These are phyloP conservation scores for Clusia tigrina DNA, from an alignment of 2,888 invertebrate genomes.

Conservation along the genomic window DNA sequence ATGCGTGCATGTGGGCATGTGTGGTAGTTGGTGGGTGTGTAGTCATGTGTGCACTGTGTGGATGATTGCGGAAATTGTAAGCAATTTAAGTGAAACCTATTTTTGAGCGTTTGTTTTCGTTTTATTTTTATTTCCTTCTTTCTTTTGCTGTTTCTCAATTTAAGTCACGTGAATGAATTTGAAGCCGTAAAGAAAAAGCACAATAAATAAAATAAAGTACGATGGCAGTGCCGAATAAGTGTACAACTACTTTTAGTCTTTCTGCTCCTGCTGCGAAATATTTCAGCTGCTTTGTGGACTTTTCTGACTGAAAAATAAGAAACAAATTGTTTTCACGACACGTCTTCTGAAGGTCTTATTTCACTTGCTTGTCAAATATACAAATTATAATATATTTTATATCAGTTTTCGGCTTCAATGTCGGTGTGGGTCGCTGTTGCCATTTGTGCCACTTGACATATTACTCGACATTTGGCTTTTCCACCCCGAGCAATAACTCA, in stretches of 20 bases:
- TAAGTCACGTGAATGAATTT: background rate
- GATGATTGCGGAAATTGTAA: background rate
- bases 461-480: constrained; percentile 38
- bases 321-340: too few relatives aligned
- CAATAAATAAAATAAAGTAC: background rate
- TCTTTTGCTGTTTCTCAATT: background rate
- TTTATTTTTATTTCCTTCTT: background rate
- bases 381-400: too few relatives aligned
- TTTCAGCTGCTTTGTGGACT: too few relatives aligned
- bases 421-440: background rate
- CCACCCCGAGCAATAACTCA: constrained; percentile 25
- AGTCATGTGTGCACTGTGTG: background rate
- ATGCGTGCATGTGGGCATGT: background rate
- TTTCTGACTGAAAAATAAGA: too few relatives aligned
- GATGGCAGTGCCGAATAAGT: too few relatives aligned
- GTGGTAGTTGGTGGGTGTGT: background rate
- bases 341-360: background rate
- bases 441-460: constrained; percentile 35
- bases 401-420: too few relatives aligned
- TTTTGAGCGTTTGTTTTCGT: constrained; percentile 3
- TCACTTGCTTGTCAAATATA: background rate
- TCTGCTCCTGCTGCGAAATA: too few relatives aligned
- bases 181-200: background rate
- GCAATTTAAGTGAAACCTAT: constrained; percentile 12
- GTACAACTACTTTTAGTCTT: too few relatives aligned